Percentiles rank a stretch among this genome's conserved stretches.
Evolutionary conservation across 1,140 invertebrate genomes (phyloP).

Genomic region (Ptiloglossa arizonensis): DNA sequence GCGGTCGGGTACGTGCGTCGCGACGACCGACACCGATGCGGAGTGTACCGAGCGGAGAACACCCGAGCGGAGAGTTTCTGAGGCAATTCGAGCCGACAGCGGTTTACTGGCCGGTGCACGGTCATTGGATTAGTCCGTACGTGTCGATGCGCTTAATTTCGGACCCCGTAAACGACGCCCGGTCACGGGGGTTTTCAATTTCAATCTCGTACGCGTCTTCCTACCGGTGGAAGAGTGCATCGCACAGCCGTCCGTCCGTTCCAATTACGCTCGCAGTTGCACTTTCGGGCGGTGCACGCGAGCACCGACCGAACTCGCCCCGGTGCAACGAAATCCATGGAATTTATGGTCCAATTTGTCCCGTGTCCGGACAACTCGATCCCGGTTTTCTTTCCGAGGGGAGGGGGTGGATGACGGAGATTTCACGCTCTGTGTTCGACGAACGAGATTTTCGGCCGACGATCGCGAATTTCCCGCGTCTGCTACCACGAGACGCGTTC

Average conservation of each 20-base stretch:
- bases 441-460: too few relatives aligned
- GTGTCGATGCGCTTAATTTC: slow-evolving; percentile 55
- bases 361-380: not conserved
- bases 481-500: too few relatives aligned
- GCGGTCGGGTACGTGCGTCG: not conserved
- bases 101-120: not conserved
- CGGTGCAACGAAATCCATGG: not conserved
- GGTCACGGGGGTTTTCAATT: slow-evolving; percentile 11
- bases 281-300: not conserved
- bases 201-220: slow-evolving; percentile 11
- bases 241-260: too few relatives aligned
- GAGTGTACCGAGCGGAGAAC: not conserved
- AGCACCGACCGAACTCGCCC: not conserved
- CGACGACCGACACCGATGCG: not conserved
- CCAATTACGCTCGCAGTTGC: slow-evolving; percentile 4
- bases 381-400: not conserved
- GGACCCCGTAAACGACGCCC: slow-evolving; percentile 29
- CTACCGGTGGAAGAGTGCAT: not conserved
- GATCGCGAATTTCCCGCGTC: too few relatives aligned
- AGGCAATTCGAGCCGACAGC: not conserved
- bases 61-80: not conserved
- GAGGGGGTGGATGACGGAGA: not conserved
- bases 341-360: slow-evolving; percentile 8
- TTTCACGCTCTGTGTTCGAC: too few relatives aligned
- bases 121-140: slow-evolving; percentile 51